Conservation (phyloP, 2,888 invertebrate species). For the Hipparchia sbordonii region DNA sequence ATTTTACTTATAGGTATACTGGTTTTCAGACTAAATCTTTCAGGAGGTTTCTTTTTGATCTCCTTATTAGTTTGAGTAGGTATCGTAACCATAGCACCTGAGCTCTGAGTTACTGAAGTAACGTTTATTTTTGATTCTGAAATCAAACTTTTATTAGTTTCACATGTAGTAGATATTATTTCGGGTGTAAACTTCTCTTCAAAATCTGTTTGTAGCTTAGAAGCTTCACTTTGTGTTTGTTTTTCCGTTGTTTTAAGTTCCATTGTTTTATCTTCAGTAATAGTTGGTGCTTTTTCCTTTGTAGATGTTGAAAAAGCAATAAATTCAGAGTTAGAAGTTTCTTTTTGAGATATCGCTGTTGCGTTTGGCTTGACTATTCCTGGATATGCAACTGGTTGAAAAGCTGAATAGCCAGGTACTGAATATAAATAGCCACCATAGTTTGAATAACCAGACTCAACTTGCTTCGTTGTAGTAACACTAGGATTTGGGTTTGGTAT, state of each 20-base stretch:
- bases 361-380: slow-evolving; percentile 53
- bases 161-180: slow-evolving; percentile 56
- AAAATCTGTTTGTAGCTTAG: slow-evolving; percentile 61
- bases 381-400: slow-evolving; percentile 69
- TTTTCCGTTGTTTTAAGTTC: slow-evolving; percentile 43
- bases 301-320: slow-evolving; percentile 44
- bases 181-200: slow-evolving; percentile 71
- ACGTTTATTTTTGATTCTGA: slow-evolving; percentile 65
- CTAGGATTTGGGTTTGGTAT: slow-evolving; percentile 77
- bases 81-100: slow-evolving; percentile 60
- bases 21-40: slow-evolving; percentile 74
- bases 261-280: slow-evolving; percentile 42
- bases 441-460: slow-evolving; percentile 64
- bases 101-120: slow-evolving; percentile 63
- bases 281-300: slow-evolving; percentile 44
- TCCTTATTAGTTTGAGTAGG: slow-evolving; percentile 55
- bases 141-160: slow-evolving; percentile 45
- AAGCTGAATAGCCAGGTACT: slow-evolving; percentile 76
- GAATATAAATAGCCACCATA: slow-evolving; percentile 71
- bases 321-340: slow-evolving; percentile 51
- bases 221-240: slow-evolving; percentile 40
- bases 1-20: slow-evolving; percentile 79
- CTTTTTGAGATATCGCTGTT: slow-evolving; percentile 48
- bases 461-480: slow-evolving; percentile 61
- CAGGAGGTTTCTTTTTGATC: slow-evolving; percentile 61